A percentile compares a stretch with the other conserved stretches of the same genome.
These are phyloP conservation scores for Eurytoma adleriae DNA, from an alignment of 2,888 invertebrate species.

Conservation along the genomic window DNA sequence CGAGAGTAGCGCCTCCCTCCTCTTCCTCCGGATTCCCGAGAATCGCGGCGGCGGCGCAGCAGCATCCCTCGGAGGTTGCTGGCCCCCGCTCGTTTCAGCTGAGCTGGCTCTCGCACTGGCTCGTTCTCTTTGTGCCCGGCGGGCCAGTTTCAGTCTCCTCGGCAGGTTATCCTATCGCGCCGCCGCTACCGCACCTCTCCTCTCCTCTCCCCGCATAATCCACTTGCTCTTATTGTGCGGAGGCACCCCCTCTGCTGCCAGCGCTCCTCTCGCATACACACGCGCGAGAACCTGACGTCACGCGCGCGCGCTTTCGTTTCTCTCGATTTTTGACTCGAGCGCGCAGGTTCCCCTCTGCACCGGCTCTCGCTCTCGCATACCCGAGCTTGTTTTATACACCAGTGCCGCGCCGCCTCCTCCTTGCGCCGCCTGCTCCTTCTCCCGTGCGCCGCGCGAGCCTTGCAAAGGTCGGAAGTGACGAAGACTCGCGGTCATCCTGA, in stretches of 20 bases:
- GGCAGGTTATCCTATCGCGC: slow-evolving; percentile 40
- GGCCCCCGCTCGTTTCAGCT: slow-evolving; percentile 48
- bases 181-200: slow-evolving; percentile 33
- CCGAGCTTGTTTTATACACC: neutral
- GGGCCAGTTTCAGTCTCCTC: slow-evolving; percentile 65
- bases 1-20: neutral
- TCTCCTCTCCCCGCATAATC: slow-evolving; percentile 19
- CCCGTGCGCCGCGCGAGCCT: slow-evolving; percentile 5
- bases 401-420: neutral
- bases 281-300: neutral
- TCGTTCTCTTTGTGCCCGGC: slow-evolving; percentile 62
- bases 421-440: slow-evolving; percentile 11
- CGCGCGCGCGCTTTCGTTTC: slow-evolving; percentile 4
- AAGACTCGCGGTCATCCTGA: slow-evolving; percentile 19
- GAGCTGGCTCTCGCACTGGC: slow-evolving; percentile 18
- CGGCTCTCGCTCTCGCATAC: slow-evolving; percentile 2
- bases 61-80: slow-evolving; percentile 54
- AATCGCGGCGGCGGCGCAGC: neutral
- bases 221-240: slow-evolving; percentile 29
- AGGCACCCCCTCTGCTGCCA: slow-evolving; percentile 12
- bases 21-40: slow-evolving; percentile 4
- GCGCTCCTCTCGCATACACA: neutral
- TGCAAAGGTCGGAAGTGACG: slow-evolving; percentile 48
- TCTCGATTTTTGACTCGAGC: neutral
- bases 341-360: slow-evolving; percentile 13